These are phyloP conservation scores for Drosophila percnosoma DNA, from an alignment of 2,888 invertebrate species.

Conservation along the genomic window DNA sequence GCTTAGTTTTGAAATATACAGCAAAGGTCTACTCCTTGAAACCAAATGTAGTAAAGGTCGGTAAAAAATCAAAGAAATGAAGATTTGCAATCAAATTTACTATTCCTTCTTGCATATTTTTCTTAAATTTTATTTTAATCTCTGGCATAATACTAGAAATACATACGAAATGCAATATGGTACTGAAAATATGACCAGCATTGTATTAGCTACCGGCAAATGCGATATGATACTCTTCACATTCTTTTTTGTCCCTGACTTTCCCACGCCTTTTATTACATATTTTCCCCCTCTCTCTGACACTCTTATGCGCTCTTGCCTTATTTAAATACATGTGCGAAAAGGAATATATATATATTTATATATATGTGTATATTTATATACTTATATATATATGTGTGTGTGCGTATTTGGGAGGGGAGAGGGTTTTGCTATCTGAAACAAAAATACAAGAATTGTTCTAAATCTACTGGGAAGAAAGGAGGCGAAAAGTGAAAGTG, in stretches of 20 bases:
- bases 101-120: neutral
- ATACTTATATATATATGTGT: neutral
- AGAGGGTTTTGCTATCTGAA: conserved; percentile 12
- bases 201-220: conserved; percentile 30
- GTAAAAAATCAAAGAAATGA: neutral
- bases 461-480: conserved; percentile 55
- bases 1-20: neutral
- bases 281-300: conserved; percentile 7
- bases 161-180: neutral
- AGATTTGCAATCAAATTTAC: neutral
- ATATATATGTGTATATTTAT: neutral
- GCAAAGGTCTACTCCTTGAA: neutral
- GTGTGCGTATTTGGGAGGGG: neutral
- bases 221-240: conserved; percentile 37
- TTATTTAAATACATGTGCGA: conserved; percentile 24
- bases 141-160: neutral
- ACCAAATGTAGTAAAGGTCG: neutral
- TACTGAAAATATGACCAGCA: conserved; percentile 1
- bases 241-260: conserved; percentile 49
- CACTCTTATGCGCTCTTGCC: conserved; percentile 7
- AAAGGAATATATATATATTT: conserved; percentile 2
- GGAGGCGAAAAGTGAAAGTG: conserved; percentile 66
- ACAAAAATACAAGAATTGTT: conserved; percentile 71
- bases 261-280: conserved; percentile 53
- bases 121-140: neutral